Evolutionary conservation across 2,888 invertebrate species (phyloP), one percentile per base, ranked within the genome.

Genomic region (Phyto melanocephala): DNA sequence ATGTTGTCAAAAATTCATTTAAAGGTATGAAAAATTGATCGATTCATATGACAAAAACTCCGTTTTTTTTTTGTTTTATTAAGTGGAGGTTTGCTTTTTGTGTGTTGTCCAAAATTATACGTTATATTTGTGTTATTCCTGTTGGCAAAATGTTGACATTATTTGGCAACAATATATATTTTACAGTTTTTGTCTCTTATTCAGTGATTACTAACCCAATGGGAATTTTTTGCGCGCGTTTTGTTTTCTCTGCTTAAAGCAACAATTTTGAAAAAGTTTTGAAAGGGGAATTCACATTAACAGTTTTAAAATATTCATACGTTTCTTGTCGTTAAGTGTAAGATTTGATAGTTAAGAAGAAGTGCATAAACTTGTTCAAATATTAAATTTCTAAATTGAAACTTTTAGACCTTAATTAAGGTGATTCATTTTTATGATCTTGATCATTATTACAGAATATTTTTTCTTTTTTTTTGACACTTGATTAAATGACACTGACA

Each of bases 111-210:
- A 7, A 68, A 70, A 75, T 54, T 79, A 20, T 15, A 65, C 52
- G 58, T 75, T 63, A 52, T 60, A 71, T 45, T 70, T 62, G 54
- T 54, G 22, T 71, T 24, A 70, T 60, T 70, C 70, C 81, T 82
- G 72, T 79, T 75, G 78, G 81, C 81, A 67, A 75, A 75, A 79
- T 82, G 81, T 75, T 79, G 81, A 82, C 81, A 82, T 82, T 79
- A 79, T 82, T 82, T 60, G 75, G 81, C 71, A 79, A 82, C 70
- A 79, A 78, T 60, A 65, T 13, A 28, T 65, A 70, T 80, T 58
- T 71, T 28, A n/a, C 20, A 47, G 22, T 63, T 54, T 28, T 37
- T 54, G 67, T 50, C 10, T 8, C 35, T 70, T 22, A 40, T 52
- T 2, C 17, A 52, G 11, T 45, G 54, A 56, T 68, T 63, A 56